These are phyloP conservation scores for Hyposoter dolosus DNA, from an alignment of 2,888 invertebrate genomes.

Conservation along the genomic window DNA sequence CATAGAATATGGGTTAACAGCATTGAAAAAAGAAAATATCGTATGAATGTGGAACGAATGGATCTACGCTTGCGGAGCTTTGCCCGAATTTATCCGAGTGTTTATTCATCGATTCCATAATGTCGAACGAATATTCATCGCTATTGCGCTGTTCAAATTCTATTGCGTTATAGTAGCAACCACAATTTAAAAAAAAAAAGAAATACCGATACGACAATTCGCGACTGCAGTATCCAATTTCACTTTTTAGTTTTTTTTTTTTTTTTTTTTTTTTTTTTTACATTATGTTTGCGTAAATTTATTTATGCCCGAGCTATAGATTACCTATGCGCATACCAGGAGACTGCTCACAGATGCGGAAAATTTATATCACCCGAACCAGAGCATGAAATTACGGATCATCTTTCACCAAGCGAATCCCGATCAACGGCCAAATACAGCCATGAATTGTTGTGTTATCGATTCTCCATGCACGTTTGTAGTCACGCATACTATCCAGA, in stretches of 20 bases:
- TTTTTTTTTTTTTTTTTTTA: neutral
- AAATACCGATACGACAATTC: neutral
- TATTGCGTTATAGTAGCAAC: neutral
- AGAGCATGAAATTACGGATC: constrained; percentile 43
- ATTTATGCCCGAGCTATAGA: neutral
- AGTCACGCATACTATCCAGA: neutral
- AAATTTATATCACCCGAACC: constrained; percentile 29
- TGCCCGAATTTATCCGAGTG: neutral
- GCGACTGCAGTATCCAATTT: neutral
- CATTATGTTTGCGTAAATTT: neutral
- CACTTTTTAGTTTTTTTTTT: neutral
- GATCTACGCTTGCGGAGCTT: neutral
- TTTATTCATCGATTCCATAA: constrained; percentile 2
- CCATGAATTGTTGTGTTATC: constrained; percentile 11
- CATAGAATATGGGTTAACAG: neutral
- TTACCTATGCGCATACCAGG: constrained; percentile 11
- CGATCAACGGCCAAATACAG: neutral
- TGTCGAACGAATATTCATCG: constrained; percentile 11
- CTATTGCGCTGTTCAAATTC: neutral
- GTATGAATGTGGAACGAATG: neutral
- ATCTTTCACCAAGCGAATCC: constrained; percentile 18
- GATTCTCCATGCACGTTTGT: constrained; percentile 6
- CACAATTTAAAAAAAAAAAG: neutral
- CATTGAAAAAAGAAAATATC: neutral
- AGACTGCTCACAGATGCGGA: constrained; percentile 17